Conservation (phyloP, 2,888 invertebrate genomes). For the Aporophyla lueneburgensis region DNA sequence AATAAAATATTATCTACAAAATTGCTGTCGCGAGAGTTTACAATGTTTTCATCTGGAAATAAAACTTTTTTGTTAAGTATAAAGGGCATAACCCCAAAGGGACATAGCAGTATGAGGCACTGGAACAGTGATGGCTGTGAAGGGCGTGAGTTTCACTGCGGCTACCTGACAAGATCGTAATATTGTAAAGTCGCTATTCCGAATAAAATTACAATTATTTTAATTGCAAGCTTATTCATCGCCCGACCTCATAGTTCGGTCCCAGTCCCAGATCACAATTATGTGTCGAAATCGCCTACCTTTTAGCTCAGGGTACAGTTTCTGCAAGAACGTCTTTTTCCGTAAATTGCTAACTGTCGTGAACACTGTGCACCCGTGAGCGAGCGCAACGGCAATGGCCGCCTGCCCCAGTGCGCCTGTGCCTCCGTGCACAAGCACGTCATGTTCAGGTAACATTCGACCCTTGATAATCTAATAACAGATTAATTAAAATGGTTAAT, state of each 20-base stretch:
- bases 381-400: slow-evolving; percentile 68
- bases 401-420: slow-evolving; percentile 70
- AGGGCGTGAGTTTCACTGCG: not conserved
- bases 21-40: slow-evolving; percentile 74
- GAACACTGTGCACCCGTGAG: slow-evolving; percentile 68
- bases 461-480: slow-evolving; percentile 27
- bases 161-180: fast-evolving
- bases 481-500: not conserved
- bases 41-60: slow-evolving; percentile 75
- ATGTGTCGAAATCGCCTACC: slow-evolving; percentile 56
- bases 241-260: too few relatives aligned
- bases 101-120: not conserved
- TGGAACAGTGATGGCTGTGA: not conserved
- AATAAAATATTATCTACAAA: slow-evolving; percentile 62
- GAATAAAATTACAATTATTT: not conserved
- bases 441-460: not conserved
- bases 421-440: slow-evolving; percentile 52
- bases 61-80: not conserved
- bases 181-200: not conserved
- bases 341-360: slow-evolving; percentile 72
- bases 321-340: slow-evolving; percentile 71
- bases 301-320: slow-evolving; percentile 72
- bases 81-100: not conserved
- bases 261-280: not conserved
- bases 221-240: not conserved